phyloP scores from a whole-genome alignment of 1,140 invertebrate species.

The Drosophila repletoides region DNA sequence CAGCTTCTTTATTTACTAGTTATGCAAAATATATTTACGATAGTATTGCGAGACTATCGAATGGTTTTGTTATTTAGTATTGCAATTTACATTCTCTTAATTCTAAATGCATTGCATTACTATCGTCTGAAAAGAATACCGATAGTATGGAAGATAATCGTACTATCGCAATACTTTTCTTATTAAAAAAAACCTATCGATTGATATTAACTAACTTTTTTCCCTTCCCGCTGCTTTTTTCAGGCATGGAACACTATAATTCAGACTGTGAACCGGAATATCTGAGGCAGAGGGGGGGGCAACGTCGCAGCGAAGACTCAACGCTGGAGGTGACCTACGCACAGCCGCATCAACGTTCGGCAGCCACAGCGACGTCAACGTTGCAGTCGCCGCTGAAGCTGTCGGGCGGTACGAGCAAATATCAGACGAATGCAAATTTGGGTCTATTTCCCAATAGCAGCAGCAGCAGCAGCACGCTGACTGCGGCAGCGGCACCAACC shows the following conservation, averaged over 20 bases:
- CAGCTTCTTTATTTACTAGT: too few relatives aligned
- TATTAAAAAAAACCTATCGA: too few relatives aligned
- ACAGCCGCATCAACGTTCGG: slow-evolving; percentile 54
- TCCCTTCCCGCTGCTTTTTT: background rate
- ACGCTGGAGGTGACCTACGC: slow-evolving; percentile 59
- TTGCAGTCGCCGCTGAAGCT: slow-evolving; percentile 72
- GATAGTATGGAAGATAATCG: too few relatives aligned
- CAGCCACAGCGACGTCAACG: slow-evolving; percentile 61
- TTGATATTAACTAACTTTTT: background rate
- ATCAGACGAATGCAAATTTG: slow-evolving; percentile 70
- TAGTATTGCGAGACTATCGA: too few relatives aligned
- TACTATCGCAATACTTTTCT: too few relatives aligned
- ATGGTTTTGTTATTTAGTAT: too few relatives aligned
- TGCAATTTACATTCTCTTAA: too few relatives aligned
- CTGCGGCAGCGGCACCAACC: slow-evolving; percentile 25
- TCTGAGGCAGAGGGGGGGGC: slow-evolving; percentile 83
- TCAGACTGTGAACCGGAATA: slow-evolving; percentile 84
- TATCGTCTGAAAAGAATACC: too few relatives aligned
- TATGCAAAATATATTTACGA: too few relatives aligned
- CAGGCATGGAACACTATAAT: slow-evolving; percentile 85
- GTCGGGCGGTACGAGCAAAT: slow-evolving; percentile 46
- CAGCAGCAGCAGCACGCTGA: slow-evolving; percentile 55
- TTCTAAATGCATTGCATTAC: too few relatives aligned
- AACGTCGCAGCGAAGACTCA: slow-evolving; percentile 41
- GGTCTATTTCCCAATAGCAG: slow-evolving; percentile 62